Base-by-base conservation (phyloP, 2,888 invertebrate species). In the Thereva nobilitata region DNA sequence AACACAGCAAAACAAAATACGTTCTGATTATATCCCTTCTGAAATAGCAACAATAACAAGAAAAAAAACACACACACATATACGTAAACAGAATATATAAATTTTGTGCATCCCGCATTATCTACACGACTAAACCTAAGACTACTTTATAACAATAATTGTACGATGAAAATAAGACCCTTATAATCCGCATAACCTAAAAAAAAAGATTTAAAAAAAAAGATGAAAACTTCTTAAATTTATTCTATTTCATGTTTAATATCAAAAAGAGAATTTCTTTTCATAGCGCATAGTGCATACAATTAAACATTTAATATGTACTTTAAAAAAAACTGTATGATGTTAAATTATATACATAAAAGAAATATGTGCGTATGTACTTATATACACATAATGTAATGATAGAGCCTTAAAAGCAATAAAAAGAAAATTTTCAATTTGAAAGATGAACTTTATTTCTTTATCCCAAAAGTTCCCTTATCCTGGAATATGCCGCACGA, bases 391-490 rank as follows among this genome's bases (percentile, higher is more conserved):
- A 68, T 50, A 55, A 50, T 64, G 78, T 80, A 79, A 80, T 80
- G 79, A 79, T 80, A 80, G 79, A 79, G 78, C 80, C 78, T 79
- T 79, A 75, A 75, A 75, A 76, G 76, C 76, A 79, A 76, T 78
- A 78, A 77, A 23, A 77, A 64, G 64, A 66, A 64, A 67, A 67
- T 69, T 68, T 68, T 69, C 64, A 49, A 59, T 59, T 23, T 47
- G 59, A 49, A 47, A 10, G 5, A 5, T 8, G 7, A 1, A 23
- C 37, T 47, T 7, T 38, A 9, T 8, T 47, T 45, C 45, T 52
- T 37, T 38, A 47, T 38, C 49, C 1, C 23, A 23, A 2, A 23
- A 23, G 23, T 23, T 23, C 23, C 23, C 23, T 23, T 23, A 2
- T 23, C 23, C 23, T 23, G 23, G 23, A 23, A 2, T 23, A 23